Conservation (phyloP, 2,797 vertebrate species). For the Hylomyscus alleni region DNA sequence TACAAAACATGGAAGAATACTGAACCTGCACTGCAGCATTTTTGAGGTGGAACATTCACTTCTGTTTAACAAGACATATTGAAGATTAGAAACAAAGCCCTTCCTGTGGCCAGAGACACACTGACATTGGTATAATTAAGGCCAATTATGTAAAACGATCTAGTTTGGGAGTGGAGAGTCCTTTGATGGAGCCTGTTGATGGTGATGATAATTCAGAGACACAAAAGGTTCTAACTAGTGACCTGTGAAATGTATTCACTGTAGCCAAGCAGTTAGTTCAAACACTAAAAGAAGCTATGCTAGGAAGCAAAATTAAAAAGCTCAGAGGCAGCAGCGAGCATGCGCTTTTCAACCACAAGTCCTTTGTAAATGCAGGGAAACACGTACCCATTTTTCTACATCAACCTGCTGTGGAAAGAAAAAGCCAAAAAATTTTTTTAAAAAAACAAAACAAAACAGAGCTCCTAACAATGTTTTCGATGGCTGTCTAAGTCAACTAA, state of each 20-base stretch:
- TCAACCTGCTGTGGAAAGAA: constrained; percentile 95
- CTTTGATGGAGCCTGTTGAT: constrained; percentile 7
- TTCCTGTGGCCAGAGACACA: not conserved
- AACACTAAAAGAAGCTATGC: constrained; percentile 77
- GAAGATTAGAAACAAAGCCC: not conserved
- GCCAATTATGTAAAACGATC: not conserved
- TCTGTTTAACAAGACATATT: not conserved
- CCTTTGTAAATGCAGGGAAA: constrained; percentile 86
- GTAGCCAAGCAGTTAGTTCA: constrained; percentile 47
- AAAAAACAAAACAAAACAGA: constrained; percentile 80
- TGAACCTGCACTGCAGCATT: not conserved
- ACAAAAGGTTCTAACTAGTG: constrained; percentile 72
- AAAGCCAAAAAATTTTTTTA: constrained; percentile 88
- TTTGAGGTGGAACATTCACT: not conserved
- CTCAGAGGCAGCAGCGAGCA: constrained; percentile 85
- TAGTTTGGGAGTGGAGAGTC: not conserved
- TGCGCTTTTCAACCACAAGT: constrained; percentile 83
- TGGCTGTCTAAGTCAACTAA: constrained; percentile 35
- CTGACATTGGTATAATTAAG: constrained; percentile 3
- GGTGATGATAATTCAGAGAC: not conserved
- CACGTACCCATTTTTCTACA: constrained; percentile 96
- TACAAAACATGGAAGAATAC: not conserved
- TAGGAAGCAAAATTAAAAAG: constrained; percentile 83
- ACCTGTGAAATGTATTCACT: constrained; percentile 47
- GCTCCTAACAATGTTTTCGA: constrained; percentile 22